A percentile compares a stretch with the other conserved stretches of the same genome.
Conservation (phyloP, 2,113 vertebrate species). For the Trematomus loennbergii region DNA sequence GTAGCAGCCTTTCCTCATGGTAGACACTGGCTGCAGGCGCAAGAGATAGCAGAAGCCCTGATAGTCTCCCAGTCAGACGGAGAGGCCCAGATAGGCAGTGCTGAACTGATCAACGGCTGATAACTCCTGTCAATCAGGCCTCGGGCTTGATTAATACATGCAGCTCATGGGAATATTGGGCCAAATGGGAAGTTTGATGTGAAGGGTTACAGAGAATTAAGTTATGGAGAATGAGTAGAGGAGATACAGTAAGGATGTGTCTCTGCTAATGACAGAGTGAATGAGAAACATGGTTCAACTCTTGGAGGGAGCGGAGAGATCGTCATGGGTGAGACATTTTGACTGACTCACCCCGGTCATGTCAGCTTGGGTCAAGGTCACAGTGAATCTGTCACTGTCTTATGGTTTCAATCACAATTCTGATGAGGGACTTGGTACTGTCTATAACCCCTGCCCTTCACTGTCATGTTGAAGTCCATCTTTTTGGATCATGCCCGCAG, state of each 20-base stretch:
- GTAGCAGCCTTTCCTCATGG: slow-evolving; percentile 69
- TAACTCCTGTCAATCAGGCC: slow-evolving; percentile 81
- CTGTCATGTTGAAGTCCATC: slow-evolving; percentile 69
- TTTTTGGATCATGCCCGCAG: slow-evolving; percentile 38
- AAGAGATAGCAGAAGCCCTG: slow-evolving; percentile 79
- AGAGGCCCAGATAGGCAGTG: slow-evolving; percentile 69
- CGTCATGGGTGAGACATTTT: slow-evolving; percentile 30
- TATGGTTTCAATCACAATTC: slow-evolving; percentile 75
- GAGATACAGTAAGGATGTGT: slow-evolving; percentile 30
- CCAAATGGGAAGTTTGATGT: slow-evolving; percentile 62
- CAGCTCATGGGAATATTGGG: slow-evolving; percentile 68
- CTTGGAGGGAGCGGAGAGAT: slow-evolving; percentile 31
- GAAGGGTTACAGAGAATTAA: slow-evolving; percentile 62
- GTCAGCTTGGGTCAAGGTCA: slow-evolving; percentile 73
- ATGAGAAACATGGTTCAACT: slow-evolving; percentile 50
- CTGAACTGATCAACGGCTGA: slow-evolving; percentile 74
- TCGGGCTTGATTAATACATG: slow-evolving; percentile 75
- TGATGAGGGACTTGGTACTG: slow-evolving; percentile 74
- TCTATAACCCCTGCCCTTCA: slow-evolving; percentile 59
- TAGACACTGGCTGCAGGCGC: slow-evolving; percentile 77
- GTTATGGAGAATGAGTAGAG: slow-evolving; percentile 53
- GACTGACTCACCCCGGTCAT: slow-evolving; percentile 47
- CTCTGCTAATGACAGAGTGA: slow-evolving; percentile 52
- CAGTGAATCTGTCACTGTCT: slow-evolving; percentile 70
- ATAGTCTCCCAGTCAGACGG: slow-evolving; percentile 71